Percentiles rank a stretch among this genome's conserved stretches.
These are phyloP conservation scores for Petrocephalus zakoni DNA, from an alignment of 2,113 vertebrate species.

Conservation along the genomic window DNA sequence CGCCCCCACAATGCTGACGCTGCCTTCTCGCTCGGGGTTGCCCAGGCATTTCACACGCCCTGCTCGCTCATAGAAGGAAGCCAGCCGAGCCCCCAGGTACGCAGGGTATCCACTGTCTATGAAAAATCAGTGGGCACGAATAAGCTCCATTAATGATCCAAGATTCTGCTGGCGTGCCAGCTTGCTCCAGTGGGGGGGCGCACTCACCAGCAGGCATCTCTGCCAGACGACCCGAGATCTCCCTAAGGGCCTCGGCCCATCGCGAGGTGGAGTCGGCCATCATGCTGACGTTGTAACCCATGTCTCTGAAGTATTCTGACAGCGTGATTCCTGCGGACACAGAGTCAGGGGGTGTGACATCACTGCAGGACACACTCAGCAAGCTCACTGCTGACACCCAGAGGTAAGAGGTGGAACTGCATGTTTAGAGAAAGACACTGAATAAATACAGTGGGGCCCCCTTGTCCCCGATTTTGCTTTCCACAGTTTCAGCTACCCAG, in stretches of 20 bases:
- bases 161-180: not conserved
- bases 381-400: not conserved
- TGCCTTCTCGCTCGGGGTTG: conserved; percentile 95
- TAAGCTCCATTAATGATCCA: not conserved
- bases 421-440: not conserved
- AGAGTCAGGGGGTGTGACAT: not conserved
- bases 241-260: conserved; percentile 94
- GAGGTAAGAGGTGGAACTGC: not conserved
- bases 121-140: conserved; percentile 22
- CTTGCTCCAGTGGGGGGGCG: not conserved
- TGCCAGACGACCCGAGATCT: conserved; percentile 93
- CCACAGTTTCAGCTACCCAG: not conserved
- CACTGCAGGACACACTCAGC: not conserved
- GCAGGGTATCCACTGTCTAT: conserved; percentile 96
- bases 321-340: conserved; percentile 80
- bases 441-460: not conserved
- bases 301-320: conserved; percentile 96
- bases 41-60: conserved; percentile 94
- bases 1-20: conserved; percentile 96
- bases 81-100: conserved; percentile 88
- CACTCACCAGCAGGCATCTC: conserved; percentile 95
- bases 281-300: conserved; percentile 98
- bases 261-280: conserved; percentile 98
- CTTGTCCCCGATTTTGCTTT: too few species aligned
- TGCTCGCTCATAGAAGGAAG: conserved; percentile 93